phyloP scores from a whole-genome alignment of 2,797 vertebrate genomes.

The Leucoraja ocellata region DNA sequence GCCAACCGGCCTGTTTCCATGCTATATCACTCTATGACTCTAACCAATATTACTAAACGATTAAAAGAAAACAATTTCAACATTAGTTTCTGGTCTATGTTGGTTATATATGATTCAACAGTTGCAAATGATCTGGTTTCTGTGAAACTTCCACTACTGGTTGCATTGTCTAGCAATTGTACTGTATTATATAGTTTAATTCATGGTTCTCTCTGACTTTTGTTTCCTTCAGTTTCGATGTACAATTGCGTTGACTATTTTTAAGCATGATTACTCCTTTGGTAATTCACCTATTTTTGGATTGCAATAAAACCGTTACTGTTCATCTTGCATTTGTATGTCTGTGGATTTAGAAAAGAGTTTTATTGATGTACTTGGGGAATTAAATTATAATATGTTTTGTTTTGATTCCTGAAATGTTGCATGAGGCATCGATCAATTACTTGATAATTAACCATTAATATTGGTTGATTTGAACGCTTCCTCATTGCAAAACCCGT shows the following conservation, averaged over 20 bases:
- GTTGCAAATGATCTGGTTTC: slow-evolving; percentile 71
- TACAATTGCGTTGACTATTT: not conserved
- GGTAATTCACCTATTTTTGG: not conserved
- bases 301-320: not conserved
- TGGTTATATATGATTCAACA: slow-evolving; percentile 4
- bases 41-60: not conserved
- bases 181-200: slow-evolving; percentile 6
- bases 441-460: not conserved
- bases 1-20: too few species aligned
- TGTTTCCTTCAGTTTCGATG: not conserved
- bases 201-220: not conserved
- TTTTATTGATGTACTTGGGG: not conserved
- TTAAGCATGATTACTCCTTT: not conserved
- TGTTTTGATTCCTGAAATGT: not conserved
- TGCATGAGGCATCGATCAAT: not conserved
- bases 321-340: not conserved
- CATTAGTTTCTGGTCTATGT: not conserved
- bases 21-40: too few species aligned
- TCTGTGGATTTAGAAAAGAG: not conserved
- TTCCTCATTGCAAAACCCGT: not conserved
- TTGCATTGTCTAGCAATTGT: slow-evolving; percentile 52
- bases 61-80: not conserved
- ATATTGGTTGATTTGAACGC: too few species aligned
- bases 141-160: slow-evolving; percentile 82
- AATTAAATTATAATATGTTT: not conserved